These are phyloP conservation scores for Pyrgilauda ruficollis DNA, from an alignment of 2,113 vertebrate genomes.

Conservation along the genomic window DNA sequence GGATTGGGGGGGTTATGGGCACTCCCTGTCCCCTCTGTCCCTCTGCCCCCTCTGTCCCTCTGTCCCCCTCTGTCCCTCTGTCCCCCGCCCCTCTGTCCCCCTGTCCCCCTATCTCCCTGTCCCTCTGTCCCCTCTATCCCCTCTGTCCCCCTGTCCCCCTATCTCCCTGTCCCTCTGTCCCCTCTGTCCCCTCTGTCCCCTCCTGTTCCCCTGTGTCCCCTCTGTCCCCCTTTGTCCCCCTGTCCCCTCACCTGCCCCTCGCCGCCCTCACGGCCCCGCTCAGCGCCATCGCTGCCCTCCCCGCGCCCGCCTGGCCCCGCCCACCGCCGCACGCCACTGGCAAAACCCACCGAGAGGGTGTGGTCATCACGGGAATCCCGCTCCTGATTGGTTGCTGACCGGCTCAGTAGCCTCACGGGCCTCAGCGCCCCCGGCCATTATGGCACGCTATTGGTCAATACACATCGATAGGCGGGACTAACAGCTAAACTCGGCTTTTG, in stretches of 20 bases:
- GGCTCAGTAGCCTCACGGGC: accelerated
- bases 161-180: no score
- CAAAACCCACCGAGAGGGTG: accelerated
- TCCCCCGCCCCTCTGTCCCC: no score
- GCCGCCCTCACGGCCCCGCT: neutral
- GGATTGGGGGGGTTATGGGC: no score
- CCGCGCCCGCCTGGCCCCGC: neutral
- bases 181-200: no score
- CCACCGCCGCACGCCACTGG: neutral
- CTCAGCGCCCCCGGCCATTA: accelerated
- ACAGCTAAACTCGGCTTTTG: accelerated
- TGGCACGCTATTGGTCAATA: neutral
- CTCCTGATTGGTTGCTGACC: neutral
- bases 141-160: no score
- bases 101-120: no score
- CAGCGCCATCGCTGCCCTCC: neutral
- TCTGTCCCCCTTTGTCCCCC: no score
- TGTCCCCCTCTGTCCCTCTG: no score
- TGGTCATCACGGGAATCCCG: accelerated
- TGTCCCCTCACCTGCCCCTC: neutral
- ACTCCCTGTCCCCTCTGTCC: no score
- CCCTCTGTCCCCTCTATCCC: no score
- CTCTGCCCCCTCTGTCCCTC: no score
- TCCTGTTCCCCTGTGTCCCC: no score
- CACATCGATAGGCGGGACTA: accelerated